A percentile compares a stretch with the other conserved stretches of the same genome.
Conservation (phyloP, 2,888 invertebrate genomes). For the Sepiola atlantica region DNA sequence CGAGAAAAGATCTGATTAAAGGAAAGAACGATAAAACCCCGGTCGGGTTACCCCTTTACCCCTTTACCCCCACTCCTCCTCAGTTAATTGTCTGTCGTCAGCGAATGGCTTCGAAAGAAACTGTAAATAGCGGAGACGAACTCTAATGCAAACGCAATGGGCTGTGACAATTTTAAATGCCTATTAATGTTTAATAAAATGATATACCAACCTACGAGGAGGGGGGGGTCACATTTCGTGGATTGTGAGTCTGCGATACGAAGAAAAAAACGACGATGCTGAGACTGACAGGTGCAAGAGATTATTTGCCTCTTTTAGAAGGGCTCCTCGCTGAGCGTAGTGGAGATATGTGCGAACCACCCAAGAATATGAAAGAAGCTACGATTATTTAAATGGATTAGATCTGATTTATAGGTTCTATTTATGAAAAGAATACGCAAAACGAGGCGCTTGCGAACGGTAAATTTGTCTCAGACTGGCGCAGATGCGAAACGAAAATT, state of each 20-base stretch:
- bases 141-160: not conserved
- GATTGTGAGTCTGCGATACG: not conserved
- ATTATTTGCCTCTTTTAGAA: not conserved
- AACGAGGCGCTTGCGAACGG: too few relatives aligned
- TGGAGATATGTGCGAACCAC: not conserved
- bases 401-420: not conserved
- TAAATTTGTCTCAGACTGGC: too few relatives aligned
- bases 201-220: not conserved
- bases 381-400: not conserved
- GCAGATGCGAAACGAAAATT: too few relatives aligned
- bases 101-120: not conserved
- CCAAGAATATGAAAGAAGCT: not conserved
- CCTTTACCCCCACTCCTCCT: too few relatives aligned
- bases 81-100: constrained; percentile 1
- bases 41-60: too few relatives aligned
- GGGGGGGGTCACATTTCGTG: not conserved
- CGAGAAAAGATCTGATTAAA: not conserved
- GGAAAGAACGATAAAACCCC: not conserved
- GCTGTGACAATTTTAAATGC: not conserved
- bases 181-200: not conserved
- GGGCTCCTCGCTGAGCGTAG: not conserved
- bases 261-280: not conserved
- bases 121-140: not conserved
- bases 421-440: too few relatives aligned
- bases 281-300: not conserved